Conservation (phyloP, 2,113 vertebrate species). For the Cyrtonyx montezumae region DNA sequence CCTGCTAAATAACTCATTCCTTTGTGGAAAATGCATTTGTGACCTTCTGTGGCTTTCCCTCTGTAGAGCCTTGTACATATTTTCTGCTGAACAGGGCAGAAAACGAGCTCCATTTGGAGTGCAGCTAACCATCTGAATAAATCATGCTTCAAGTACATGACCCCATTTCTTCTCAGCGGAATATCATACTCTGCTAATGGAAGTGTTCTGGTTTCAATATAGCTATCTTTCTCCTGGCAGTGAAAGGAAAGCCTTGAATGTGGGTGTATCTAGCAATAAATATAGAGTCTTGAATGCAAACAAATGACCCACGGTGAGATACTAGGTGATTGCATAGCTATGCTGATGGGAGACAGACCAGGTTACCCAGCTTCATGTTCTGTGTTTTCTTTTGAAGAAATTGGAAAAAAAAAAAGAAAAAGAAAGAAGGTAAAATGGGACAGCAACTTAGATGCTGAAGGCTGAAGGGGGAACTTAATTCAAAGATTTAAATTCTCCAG, state of each 20-base stretch:
- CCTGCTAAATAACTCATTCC: neutral
- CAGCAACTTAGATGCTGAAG: neutral
- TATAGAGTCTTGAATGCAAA: slow-evolving; percentile 4
- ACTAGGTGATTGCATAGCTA: neutral
- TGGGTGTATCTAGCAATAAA: neutral
- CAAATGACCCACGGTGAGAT: neutral
- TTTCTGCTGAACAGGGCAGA: slow-evolving; percentile 37
- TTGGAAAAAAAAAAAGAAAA: neutral
- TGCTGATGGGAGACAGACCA: slow-evolving; percentile 22
- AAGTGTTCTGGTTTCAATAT: slow-evolving; percentile 12
- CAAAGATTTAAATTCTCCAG: neutral
- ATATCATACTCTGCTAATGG: neutral
- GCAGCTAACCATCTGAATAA: slow-evolving; percentile 30
- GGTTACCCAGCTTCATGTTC: slow-evolving; percentile 2
- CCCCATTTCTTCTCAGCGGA: slow-evolving; percentile 30
- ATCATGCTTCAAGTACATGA: slow-evolving; percentile 28
- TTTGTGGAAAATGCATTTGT: neutral
- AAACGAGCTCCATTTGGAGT: neutral
- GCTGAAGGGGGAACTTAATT: neutral
- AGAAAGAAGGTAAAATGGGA: neutral
- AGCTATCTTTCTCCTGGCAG: slow-evolving; percentile 12
- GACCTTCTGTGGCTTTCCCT: slow-evolving; percentile 3
- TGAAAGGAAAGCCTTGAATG: slow-evolving; percentile 5
- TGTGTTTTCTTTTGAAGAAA: slow-evolving; percentile 26
- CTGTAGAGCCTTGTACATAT: neutral